A percentile compares a stretch with the other conserved stretches of the same genome.
Evolutionary conservation across 2,113 vertebrate genomes (phyloP).

Genomic region (Thunnus thynnus): DNA sequence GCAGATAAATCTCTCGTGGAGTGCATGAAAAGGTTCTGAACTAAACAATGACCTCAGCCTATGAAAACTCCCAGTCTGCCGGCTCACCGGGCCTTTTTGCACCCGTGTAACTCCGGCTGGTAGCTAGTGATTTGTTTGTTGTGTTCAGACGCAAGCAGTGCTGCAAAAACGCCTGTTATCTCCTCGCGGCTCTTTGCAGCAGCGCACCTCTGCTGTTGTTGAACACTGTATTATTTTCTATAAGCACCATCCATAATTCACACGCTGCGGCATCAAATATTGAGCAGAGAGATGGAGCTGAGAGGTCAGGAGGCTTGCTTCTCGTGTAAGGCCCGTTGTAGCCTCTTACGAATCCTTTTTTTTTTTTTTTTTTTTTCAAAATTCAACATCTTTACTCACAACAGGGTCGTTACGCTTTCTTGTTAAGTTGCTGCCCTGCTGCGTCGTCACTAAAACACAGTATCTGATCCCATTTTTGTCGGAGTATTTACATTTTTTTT

Average conservation of each 20-base stretch:
- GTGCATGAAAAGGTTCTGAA: slow-evolving; percentile 46
- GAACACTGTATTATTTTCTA: slow-evolving; percentile 76
- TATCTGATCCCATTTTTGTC: not conserved
- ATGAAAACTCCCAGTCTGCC: slow-evolving; percentile 15
- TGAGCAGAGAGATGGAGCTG: slow-evolving; percentile 71
- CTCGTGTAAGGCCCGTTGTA: slow-evolving; percentile 16
- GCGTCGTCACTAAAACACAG: not conserved
- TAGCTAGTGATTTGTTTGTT: slow-evolving; percentile 56
- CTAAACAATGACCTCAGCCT: slow-evolving; percentile 24
- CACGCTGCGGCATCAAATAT: slow-evolving; percentile 71
- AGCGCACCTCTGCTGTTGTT: slow-evolving; percentile 61
- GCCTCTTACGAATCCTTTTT: slow-evolving; percentile 13
- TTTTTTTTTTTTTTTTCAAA: not conserved
- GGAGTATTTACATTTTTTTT: not conserved
- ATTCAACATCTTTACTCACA: not conserved
- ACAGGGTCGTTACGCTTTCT: not conserved
- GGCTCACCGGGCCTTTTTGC: slow-evolving; percentile 67
- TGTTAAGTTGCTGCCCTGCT: not conserved
- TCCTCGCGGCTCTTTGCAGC: slow-evolving; percentile 51
- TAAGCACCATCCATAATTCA: slow-evolving; percentile 82
- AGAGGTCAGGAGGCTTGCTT: slow-evolving; percentile 63
- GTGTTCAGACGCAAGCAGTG: slow-evolving; percentile 32
- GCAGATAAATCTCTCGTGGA: slow-evolving; percentile 22
- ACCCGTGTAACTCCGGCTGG: slow-evolving; percentile 52
- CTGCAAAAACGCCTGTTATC: slow-evolving; percentile 43